Percentiles rank a stretch among this genome's conserved stretches.
Evolutionary conservation across 2,888 invertebrate species (phyloP).

Genomic region (Tenodera sinensis): DNA sequence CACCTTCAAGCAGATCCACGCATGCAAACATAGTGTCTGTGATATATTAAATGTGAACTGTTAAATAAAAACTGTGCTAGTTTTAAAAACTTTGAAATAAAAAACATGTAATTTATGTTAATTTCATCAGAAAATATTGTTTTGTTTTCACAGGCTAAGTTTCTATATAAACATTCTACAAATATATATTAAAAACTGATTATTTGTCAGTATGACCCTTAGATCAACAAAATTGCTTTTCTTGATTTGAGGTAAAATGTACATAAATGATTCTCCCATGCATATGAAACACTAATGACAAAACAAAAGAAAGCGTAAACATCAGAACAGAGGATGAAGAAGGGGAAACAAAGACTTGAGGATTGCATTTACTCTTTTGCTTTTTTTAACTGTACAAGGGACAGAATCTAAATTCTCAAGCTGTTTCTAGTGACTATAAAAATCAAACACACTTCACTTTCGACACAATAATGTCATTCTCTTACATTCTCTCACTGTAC

Average conservation of each 20-base stretch:
- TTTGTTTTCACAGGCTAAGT: background rate
- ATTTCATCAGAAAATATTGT: conserved; percentile 20
- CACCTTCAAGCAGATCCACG: conserved; percentile 46
- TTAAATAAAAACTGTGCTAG: background rate
- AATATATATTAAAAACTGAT: conserved; percentile 12
- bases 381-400: conserved; percentile 10
- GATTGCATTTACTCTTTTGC: background rate
- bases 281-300: background rate
- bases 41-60: background rate
- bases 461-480: background rate
- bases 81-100: background rate
- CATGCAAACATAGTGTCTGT: background rate
- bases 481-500: conserved; percentile 7
- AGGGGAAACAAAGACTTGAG: background rate
- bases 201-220: background rate
- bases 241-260: background rate
- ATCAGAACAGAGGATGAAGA: background rate
- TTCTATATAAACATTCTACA: conserved; percentile 7
- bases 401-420: conserved; percentile 5
- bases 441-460: conserved; percentile 4
- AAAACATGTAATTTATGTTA: conserved; percentile 10
- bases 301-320: background rate
- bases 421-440: background rate
- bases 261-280: background rate
- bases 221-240: background rate